Conservation (phyloP, 1,140 invertebrate species). For the Caenorhabditis briggsae region DNA sequence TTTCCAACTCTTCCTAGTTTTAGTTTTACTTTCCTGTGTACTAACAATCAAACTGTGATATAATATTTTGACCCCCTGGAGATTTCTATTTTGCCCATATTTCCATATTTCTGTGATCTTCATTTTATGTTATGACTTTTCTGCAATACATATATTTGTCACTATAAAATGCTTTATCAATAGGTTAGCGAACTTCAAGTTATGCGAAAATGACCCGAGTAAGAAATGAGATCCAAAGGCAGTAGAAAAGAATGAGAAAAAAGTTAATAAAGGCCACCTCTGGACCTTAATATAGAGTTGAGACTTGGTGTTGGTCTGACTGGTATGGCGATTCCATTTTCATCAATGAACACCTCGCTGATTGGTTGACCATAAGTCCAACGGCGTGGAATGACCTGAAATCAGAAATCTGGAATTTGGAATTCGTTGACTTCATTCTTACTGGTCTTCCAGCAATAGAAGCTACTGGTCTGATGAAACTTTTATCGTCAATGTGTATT, state of each 20-base stretch:
- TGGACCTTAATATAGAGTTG: slow-evolving; percentile 36
- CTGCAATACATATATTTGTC: not conserved
- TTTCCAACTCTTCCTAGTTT: not conserved
- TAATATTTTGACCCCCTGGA: not conserved
- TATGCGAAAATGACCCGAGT: not conserved
- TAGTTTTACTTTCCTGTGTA: not conserved
- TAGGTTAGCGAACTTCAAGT: not conserved
- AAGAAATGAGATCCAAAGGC: not conserved
- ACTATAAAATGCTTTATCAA: not conserved
- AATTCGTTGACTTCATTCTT: not conserved
- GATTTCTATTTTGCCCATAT: not conserved
- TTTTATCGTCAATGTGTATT: slow-evolving; percentile 28
- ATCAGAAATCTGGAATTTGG: not conserved
- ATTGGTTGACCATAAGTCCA: slow-evolving; percentile 42
- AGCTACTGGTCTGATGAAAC: slow-evolving; percentile 17
- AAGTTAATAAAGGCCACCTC: not conserved
- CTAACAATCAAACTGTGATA: slow-evolving; percentile 18
- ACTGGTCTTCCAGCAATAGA: slow-evolving; percentile 28
- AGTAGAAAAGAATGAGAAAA: not conserved
- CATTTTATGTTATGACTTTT: not conserved
- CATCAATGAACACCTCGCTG: slow-evolving; percentile 34
- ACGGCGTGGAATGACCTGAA: slow-evolving; percentile 28
- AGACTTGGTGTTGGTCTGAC: slow-evolving; percentile 7
- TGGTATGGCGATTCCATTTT: slow-evolving; percentile 33
- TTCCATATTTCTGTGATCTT: slow-evolving; percentile 41